Evolutionary conservation across 2,888 invertebrate species (phyloP).

Genomic region (Petrolisthes cinctipes): DNA sequence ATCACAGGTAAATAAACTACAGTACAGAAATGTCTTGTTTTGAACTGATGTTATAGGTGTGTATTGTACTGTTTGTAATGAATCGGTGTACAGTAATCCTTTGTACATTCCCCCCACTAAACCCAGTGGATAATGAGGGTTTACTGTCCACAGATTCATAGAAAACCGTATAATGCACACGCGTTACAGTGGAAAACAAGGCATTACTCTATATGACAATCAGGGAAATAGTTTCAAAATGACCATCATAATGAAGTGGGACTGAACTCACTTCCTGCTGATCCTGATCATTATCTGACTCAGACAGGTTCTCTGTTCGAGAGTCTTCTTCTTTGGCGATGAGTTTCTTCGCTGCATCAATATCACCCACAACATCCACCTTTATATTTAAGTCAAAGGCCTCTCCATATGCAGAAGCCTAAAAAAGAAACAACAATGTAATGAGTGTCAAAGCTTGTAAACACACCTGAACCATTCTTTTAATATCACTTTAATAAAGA

Average conservation of each 20-base stretch:
- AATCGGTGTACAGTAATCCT: too few relatives aligned
- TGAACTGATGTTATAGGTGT: too few relatives aligned
- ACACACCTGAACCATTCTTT: neutral
- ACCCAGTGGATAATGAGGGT: too few relatives aligned
- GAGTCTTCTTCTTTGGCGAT: conserved; percentile 54
- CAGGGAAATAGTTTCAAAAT: neutral
- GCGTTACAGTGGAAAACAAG: too few relatives aligned
- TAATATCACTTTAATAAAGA: neutral
- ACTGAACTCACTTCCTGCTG: conserved; percentile 43
- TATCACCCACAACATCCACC: conserved; percentile 58
- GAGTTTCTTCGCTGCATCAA: conserved; percentile 60
- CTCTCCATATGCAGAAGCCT: conserved; percentile 63
- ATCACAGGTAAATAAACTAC: too few relatives aligned
- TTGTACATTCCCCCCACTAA: too few relatives aligned
- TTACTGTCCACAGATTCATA: too few relatives aligned
- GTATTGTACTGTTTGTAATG: too few relatives aligned
- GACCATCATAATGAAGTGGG: neutral
- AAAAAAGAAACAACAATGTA: neutral
- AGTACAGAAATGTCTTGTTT: too few relatives aligned
- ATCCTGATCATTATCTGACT: conserved; percentile 58
- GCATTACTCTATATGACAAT: neutral
- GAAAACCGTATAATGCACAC: too few relatives aligned
- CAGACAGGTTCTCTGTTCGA: conserved; percentile 43
- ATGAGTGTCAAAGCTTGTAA: neutral
- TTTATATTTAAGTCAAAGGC: conserved; percentile 55